Evolutionary conservation across 2,888 invertebrate species (phyloP), one percentile per base, ranked within the genome.

Genomic region (Dolichopus griseipennis): DNA sequence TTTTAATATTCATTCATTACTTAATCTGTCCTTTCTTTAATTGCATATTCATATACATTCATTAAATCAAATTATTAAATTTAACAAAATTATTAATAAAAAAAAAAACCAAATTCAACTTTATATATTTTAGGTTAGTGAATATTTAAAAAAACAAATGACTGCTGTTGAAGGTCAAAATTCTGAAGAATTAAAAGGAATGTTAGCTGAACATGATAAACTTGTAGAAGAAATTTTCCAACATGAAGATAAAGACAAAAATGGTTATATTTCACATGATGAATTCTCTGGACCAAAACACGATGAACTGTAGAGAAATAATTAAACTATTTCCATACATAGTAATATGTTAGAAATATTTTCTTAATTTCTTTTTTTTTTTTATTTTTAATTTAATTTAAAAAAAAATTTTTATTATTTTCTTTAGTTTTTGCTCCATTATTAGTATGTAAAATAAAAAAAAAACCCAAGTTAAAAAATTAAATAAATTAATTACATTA

Each of bases 201-300:
- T 91, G 90, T 83, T 93, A 68, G 90, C 90, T 69, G 91, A 93
- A 77, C 93, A 96, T 81, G 93, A 95, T 80, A 95, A 95, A 79
- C 87, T 97, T 68, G 93, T 97, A 9, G 93, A 95, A 77, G 96
- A 97, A 81, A 96, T 97, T 77, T 97, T 97, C 88, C 93, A 94
- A 78, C 95, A 96, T 79, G 97, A 97, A 81, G 97, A 97, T 80
- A 93, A 92, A 81, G 95, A 97, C 82, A 94, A 93, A 81, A 96
- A 97, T 78, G 97, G 97, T 70, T 93, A 88, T 83, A 97, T 97
- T 75, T 95, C 96, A 72, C 93, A 94, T 83, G 92, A 92, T 66
- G 97, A 97, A 83, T 97, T 97, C 85, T 95, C 94, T 34, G 97
- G 96, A 5, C 96, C 97, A 20, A 97, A 97, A 80, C 97, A 97